Conservation (phyloP, 2,113 vertebrate species). For the Myotis lucifugus region DNA sequence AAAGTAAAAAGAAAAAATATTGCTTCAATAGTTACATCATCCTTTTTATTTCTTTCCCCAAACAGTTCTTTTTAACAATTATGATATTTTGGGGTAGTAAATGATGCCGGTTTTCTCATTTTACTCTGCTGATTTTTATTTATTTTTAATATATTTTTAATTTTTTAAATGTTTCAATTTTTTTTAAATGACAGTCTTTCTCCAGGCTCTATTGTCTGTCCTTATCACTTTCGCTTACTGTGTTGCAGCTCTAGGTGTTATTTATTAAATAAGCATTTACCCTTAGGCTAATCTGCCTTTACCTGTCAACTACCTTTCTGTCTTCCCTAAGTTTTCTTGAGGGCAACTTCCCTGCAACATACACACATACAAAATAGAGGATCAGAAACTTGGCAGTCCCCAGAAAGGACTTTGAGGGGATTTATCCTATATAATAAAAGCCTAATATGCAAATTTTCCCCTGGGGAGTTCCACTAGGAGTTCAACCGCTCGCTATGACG, state of each 20-base stretch:
- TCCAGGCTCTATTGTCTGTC: not conserved
- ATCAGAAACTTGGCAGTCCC: not conserved
- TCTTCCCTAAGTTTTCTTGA: constrained; percentile 12
- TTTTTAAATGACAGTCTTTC: not conserved
- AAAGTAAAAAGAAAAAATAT: not conserved
- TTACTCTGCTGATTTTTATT: not conserved
- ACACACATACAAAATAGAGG: not conserved
- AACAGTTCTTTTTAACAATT: not conserved
- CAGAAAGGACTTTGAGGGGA: not conserved
- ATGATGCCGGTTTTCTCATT: not conserved
- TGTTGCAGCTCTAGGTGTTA: not conserved
- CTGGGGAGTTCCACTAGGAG: too few species aligned
- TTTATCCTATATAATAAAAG: not conserved
- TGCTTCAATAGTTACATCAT: not conserved
- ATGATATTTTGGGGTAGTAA: not conserved
- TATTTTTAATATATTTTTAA: not conserved
- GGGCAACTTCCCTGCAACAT: not conserved
- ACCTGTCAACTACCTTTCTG: not conserved
- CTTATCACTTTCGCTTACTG: not conserved
- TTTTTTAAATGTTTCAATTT: not conserved
- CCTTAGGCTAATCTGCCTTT: not conserved
- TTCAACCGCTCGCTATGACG: too few species aligned
- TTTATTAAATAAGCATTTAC: not conserved
- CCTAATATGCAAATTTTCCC: too few species aligned
- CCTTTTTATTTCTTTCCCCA: not conserved